These are phyloP conservation scores for Danio jaintianensis DNA, from an alignment of 2,797 vertebrate species.

Conservation along the genomic window DNA sequence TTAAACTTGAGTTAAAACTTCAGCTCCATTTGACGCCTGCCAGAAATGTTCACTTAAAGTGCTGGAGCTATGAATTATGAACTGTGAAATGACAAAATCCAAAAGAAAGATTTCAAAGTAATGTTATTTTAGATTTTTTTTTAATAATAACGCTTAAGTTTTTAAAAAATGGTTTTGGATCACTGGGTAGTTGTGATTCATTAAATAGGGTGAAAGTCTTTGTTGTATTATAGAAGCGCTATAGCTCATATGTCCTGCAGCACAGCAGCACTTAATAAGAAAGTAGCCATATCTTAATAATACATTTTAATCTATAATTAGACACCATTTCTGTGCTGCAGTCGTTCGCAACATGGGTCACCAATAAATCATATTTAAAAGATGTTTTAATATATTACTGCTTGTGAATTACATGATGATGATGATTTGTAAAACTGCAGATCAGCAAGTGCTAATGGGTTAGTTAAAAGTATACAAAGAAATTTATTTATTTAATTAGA, in stretches of 20 bases:
- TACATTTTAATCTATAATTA: slow-evolving; percentile 48
- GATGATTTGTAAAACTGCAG: too few relatives aligned
- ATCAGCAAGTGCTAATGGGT: too few relatives aligned
- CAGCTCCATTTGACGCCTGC: slow-evolving; percentile 8
- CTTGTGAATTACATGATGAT: neutral
- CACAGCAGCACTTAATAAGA: slow-evolving; percentile 33
- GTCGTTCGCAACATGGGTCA: slow-evolving; percentile 23
- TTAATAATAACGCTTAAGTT: neutral
- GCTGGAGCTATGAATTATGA: slow-evolving; percentile 6
- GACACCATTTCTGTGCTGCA: slow-evolving; percentile 18
- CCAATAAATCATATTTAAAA: slow-evolving; percentile 9
- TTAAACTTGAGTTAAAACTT: slow-evolving; percentile 38
- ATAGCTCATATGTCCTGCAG: slow-evolving; percentile 17
- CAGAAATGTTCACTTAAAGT: slow-evolving; percentile 1
- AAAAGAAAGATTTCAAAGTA: neutral
- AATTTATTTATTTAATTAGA: too few relatives aligned
- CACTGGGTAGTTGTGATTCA: neutral
- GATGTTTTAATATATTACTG: neutral
- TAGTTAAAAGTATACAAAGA: too few relatives aligned
- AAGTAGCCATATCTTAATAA: slow-evolving; percentile 35
- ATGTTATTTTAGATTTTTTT: neutral
- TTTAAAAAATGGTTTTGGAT: neutral
- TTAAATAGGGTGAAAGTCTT: slow-evolving; percentile 16
- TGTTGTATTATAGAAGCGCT: slow-evolving; percentile 18
- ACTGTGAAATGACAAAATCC: slow-evolving; percentile 2